Base-by-base conservation (phyloP, 2,797 vertebrate species). In the Acropternis orthonyx region DNA sequence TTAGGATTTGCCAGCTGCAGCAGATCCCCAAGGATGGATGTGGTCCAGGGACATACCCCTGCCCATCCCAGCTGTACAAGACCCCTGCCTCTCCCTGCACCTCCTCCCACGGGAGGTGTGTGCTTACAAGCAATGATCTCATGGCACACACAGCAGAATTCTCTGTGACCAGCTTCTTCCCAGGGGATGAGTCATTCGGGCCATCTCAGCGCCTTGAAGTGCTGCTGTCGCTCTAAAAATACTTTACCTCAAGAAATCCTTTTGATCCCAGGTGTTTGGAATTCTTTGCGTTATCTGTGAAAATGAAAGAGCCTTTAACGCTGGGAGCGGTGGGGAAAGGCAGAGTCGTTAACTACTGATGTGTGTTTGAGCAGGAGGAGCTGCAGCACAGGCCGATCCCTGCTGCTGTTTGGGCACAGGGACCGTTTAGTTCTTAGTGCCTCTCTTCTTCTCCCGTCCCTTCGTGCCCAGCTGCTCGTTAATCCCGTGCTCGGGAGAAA, bases 121-220 rank as follows among this genome's bases (percentile, higher is more conserved):
- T 24, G 1, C 6, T 12, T 1, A 0, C 6, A 7, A 72, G 41
- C 0, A 1, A 37, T 6, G 34, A 81, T 26, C 52, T 49, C 9
- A 7, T 14, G 6, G 36, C 1, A 0, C 16, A 4, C 0, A 0
- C 34, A 34, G 49, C 34, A 0, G 5, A 51, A 66, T 46, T 24
- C 76, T 26, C 52, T 46, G 26, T 7, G 55, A 20, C 10, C 48
- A 7, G 59, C n/a, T 14, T 78, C 22, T 91, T 68, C 24, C 20
- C 28, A 84, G 36, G 12, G n/a, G 30, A 46, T 4, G 80, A 80
- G 49, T 74, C 76, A 84, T 16, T 49, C 3, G 7, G 48, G 73
- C 56, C 71, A 51, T 6, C 10, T 1, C 2, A 46, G 27, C 2
- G 22, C 85, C 67, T 82, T 23, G 8, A 89, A 74, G 67, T 32